Conservation (phyloP, 2,888 invertebrate genomes). For the Lepetodrilus schrolli region DNA sequence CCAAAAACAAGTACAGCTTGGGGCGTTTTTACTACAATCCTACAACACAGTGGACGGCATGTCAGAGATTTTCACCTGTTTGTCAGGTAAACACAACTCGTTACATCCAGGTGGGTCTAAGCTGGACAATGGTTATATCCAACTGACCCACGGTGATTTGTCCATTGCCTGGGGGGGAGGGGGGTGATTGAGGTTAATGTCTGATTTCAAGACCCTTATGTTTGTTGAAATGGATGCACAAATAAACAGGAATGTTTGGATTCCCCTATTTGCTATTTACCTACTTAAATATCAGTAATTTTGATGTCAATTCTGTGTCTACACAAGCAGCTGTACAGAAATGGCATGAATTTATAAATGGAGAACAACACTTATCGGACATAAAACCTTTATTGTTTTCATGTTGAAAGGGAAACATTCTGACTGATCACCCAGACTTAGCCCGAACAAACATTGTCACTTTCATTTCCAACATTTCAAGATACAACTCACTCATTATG, state of each 20-base stretch:
- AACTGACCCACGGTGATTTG: neutral
- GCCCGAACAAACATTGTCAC: too few relatives aligned
- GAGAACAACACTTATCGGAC: neutral
- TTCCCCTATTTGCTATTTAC: neutral
- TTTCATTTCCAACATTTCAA: too few relatives aligned
- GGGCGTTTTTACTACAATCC: neutral
- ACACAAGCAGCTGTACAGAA: neutral
- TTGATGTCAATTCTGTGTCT: constrained; percentile 23
- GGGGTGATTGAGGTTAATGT: neutral
- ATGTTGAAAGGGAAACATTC: neutral
- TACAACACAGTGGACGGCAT: constrained; percentile 2
- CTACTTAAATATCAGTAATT: constrained; percentile 25
- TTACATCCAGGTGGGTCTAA: neutral
- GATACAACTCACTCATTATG: too few relatives aligned
- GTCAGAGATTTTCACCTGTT: constrained; percentile 26
- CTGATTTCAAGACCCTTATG: neutral
- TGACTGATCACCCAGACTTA: too few relatives aligned
- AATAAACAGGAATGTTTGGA: neutral
- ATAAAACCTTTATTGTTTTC: neutral
- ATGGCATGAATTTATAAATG: neutral
- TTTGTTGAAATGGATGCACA: neutral
- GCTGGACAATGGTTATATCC: neutral
- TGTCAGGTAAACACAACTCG: constrained; percentile 14
- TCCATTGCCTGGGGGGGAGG: neutral
- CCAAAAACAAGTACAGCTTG: neutral